phyloP scores from a whole-genome alignment of 1,140 invertebrate genomes.

The Solen grandis region DNA sequence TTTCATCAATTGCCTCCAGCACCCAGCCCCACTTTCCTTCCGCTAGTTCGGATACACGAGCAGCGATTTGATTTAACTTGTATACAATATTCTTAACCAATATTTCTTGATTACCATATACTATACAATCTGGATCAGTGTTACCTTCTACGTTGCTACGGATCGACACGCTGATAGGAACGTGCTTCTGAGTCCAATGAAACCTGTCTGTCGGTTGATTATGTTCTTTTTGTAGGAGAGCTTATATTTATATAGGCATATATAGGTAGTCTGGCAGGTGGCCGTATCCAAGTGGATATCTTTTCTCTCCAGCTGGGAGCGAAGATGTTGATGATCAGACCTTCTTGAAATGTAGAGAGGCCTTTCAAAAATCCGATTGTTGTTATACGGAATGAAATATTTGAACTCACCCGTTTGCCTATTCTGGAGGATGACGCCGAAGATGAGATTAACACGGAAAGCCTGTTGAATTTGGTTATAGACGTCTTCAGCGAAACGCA shows the following conservation, averaged over 20 bases:
- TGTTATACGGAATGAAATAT: constrained; percentile 35
- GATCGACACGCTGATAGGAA: constrained; percentile 16
- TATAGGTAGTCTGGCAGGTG: no score
- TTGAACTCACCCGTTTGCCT: constrained; percentile 11
- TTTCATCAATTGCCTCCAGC: neutral
- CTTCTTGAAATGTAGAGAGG: neutral
- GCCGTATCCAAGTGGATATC: no score
- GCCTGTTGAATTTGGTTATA: constrained; percentile 3
- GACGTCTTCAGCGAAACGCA: neutral
- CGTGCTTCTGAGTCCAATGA: neutral
- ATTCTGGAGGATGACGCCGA: constrained; percentile 21
- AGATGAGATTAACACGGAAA: constrained; percentile 22
- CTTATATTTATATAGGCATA: no score
- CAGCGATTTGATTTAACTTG: neutral
- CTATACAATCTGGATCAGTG: neutral
- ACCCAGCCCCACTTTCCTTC: neutral
- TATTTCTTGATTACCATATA: neutral
- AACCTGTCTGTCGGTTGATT: neutral
- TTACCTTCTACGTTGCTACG: constrained; percentile 16
- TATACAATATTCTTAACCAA: neutral
- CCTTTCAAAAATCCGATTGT: constrained; percentile 10
- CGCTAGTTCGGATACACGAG: neutral
- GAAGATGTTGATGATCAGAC: neutral
- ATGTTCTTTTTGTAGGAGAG: constrained; percentile 12
- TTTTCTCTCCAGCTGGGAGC: neutral